Evolutionary conservation across 2,797 vertebrate species (phyloP).

Genomic region (Chelon auratus): DNA sequence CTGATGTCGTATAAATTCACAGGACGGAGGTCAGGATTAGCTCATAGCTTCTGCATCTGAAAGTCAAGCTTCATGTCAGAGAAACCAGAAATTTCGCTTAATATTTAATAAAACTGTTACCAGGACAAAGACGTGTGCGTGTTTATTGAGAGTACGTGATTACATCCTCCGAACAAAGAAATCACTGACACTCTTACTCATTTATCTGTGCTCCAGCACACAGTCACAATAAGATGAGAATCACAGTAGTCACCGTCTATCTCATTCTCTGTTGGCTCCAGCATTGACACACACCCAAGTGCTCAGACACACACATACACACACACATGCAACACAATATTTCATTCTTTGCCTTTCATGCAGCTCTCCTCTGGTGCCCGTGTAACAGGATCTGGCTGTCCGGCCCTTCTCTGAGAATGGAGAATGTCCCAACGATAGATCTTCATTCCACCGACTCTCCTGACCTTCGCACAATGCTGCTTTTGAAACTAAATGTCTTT

Average conservation of each 20-base stretch:
- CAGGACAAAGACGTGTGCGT: background rate
- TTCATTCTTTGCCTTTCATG: conserved; percentile 49
- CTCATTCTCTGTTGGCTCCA: conserved; percentile 12
- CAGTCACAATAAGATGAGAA: conserved; percentile 65
- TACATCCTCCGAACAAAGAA: conserved; percentile 4
- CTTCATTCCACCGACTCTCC: conserved; percentile 75
- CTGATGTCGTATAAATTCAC: conserved; percentile 25
- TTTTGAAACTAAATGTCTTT: conserved; percentile 80
- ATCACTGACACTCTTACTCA: conserved; percentile 41
- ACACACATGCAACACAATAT: conserved; percentile 17
- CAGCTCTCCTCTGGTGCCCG: conserved; percentile 47
- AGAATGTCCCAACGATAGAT: conserved; percentile 77
- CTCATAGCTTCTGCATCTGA: conserved; percentile 6
- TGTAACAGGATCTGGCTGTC: conserved; percentile 72
- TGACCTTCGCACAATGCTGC: conserved; percentile 85
- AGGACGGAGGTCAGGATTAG: conserved; percentile 27
- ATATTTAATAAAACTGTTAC: background rate
- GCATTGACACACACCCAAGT: conserved; percentile 1
- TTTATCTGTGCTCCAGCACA: conserved; percentile 33
- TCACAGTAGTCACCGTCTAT: conserved; percentile 43
- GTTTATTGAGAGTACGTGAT: conserved; percentile 2
- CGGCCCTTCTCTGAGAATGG: conserved; percentile 66
- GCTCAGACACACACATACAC: conserved; percentile 20
- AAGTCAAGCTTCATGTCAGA: conserved; percentile 2
- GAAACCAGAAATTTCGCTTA: background rate